Evolutionary conservation across 2,113 vertebrate species (phyloP).

Genomic region (Oreochromis tanganicae): DNA sequence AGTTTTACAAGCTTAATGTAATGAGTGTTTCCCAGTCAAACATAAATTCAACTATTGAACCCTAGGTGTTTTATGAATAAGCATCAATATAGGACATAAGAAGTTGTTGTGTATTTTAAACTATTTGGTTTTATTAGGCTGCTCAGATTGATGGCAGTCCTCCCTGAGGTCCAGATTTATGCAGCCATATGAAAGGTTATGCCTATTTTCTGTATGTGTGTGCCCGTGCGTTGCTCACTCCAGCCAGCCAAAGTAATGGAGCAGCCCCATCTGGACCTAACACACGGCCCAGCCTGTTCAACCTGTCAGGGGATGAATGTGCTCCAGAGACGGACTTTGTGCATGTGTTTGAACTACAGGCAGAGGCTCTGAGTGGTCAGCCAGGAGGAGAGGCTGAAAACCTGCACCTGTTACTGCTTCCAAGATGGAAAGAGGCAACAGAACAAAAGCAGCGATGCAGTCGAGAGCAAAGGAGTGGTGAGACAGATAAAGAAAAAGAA

Average conservation of each 20-base stretch:
- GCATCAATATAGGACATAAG: not conserved
- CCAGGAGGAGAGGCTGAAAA: conserved; percentile 22
- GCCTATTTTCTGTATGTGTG: not conserved
- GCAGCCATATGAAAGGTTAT: not conserved
- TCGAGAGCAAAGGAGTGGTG: not conserved
- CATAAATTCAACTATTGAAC: not conserved
- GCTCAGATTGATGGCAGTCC: not conserved
- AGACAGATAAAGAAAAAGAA: not conserved
- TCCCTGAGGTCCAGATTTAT: not conserved
- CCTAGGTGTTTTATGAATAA: not conserved
- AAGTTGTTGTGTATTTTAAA: not conserved
- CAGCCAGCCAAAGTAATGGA: conserved; percentile 38
- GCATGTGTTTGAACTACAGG: conserved; percentile 1
- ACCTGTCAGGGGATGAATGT: conserved; percentile 47
- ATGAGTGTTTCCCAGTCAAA: not conserved
- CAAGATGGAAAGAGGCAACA: not conserved
- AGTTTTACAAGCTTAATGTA: not conserved
- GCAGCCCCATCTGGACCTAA: conserved; percentile 50
- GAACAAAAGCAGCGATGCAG: not conserved
- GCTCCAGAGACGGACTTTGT: not conserved
- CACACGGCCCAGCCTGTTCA: conserved; percentile 44
- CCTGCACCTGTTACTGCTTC: conserved; percentile 33
- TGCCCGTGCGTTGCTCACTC: not conserved
- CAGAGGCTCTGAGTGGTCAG: conserved; percentile 25
- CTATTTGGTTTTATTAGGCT: not conserved